phyloP scores from a whole-genome alignment of 2,797 vertebrate genomes.

The Antennarius maculatus region DNA sequence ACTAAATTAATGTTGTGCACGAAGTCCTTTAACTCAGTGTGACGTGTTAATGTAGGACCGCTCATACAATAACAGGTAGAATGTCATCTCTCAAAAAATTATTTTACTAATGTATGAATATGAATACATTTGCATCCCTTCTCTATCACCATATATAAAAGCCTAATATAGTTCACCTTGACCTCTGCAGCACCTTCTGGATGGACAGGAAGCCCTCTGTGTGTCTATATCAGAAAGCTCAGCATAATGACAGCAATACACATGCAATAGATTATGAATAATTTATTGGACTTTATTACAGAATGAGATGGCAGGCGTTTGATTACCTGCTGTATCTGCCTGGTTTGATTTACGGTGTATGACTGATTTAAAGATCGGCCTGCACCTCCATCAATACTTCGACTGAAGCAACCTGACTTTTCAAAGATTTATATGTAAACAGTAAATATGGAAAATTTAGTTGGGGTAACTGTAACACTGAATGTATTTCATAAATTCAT shows the following conservation, averaged over 20 bases:
- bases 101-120: not conserved
- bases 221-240: conserved; percentile 10
- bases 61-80: not conserved
- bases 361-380: conserved; percentile 46
- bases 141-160: not conserved
- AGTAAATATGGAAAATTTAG: not conserved
- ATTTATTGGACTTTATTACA: conserved; percentile 55
- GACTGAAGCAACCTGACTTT: not conserved
- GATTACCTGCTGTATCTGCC: conserved; percentile 35
- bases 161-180: not conserved
- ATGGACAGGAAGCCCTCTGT: not conserved
- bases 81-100: too few species aligned
- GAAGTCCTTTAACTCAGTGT: conserved; percentile 1
- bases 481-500: not conserved
- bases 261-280: conserved; percentile 63
- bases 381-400: conserved; percentile 23
- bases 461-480: not conserved
- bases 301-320: conserved; percentile 32
- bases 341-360: conserved; percentile 56
- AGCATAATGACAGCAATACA: conserved; percentile 28
- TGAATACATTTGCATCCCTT: not conserved
- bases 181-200: not conserved
- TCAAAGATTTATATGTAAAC: too few species aligned
- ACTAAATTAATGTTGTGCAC: not conserved
- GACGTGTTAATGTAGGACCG: not conserved